These are phyloP conservation scores for Helostoma temminkii DNA, from an alignment of 2,797 vertebrate species.

Conservation along the genomic window DNA sequence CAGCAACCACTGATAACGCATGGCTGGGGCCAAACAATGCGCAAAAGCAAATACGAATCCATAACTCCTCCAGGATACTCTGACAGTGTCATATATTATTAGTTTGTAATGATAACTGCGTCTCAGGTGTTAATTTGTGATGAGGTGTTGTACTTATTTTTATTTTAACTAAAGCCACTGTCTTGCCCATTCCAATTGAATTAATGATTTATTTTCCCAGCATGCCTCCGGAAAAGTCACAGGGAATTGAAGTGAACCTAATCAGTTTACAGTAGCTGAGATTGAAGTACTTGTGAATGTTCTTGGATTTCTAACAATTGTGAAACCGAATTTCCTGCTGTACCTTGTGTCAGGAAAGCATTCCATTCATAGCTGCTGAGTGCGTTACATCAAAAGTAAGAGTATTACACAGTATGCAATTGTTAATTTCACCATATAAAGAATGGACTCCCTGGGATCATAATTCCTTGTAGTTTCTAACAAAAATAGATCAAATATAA, in stretches of 20 bases:
- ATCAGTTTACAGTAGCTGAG: conserved; percentile 37
- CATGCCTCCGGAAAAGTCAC: conserved; percentile 29
- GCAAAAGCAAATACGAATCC: neutral
- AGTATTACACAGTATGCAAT: neutral
- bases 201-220: conserved; percentile 28
- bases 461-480: conserved; percentile 5
- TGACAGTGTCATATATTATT: neutral
- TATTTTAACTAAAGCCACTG: neutral
- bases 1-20: neutral
- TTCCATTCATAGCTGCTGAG: neutral
- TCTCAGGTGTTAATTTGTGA: conserved; percentile 14
- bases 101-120: neutral
- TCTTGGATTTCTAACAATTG: conserved; percentile 43
- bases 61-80: neutral
- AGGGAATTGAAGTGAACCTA: conserved; percentile 19
- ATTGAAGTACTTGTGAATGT: conserved; percentile 21
- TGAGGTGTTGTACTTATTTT: conserved; percentile 18
- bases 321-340: neutral
- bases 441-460: neutral
- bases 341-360: neutral
- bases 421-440: neutral
- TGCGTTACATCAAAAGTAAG: neutral
- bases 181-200: conserved; percentile 27
- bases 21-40: neutral
- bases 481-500: conserved; percentile 28